Base-by-base conservation (phyloP, 2,888 invertebrate genomes). In the Dolichopus griseipennis region DNA sequence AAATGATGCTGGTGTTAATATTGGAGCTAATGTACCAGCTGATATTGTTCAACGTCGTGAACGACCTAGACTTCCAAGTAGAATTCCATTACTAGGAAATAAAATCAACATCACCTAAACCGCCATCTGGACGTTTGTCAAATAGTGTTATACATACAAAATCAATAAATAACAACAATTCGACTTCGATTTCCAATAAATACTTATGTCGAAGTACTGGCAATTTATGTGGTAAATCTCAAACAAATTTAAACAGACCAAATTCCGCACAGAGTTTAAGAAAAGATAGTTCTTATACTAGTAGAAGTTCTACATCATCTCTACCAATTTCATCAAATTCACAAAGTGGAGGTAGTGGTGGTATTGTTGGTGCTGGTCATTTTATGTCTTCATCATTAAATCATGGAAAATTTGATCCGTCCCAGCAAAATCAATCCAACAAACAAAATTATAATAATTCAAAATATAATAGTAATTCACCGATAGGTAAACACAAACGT, bases 41-140 rank as follows among this genome's bases (percentile, higher is more conserved):
- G 20, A 34, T 64, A 34, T 15, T 33, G 27, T 15, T 27, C 22
- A 63, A 22, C 18, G 18, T 22, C 62, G 67, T 52, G 71, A 72
- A 70, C 74, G 73, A 69, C 74, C 72, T 70, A 75, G 85, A 72
- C 88, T 85, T 72, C 88, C 90, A 67, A 88, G 89, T 81, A 89
- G 89, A 79, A 91, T 90, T 74, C 91, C 90, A 68, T 83, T 90
- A 77, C 86, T 85, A 65, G 85, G 79, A 66, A 85, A 81, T 77
- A 82, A 84, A 75, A 73, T 77, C 85, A 73, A 82, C 86, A 66
- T 86, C 88, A 70, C 86, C 88, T 21, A 87, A 87, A 75, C 86
- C 87, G n/a, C 86, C 87, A 0, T 78, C 77, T 70, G 84, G 80
- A 5, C 74, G 79, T 9, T 70, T 74, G 3, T 75, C 75, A 0